These are phyloP conservation scores for Alloscopus bannaensis DNA, from an alignment of 2,888 invertebrate species.

Conservation along the genomic window DNA sequence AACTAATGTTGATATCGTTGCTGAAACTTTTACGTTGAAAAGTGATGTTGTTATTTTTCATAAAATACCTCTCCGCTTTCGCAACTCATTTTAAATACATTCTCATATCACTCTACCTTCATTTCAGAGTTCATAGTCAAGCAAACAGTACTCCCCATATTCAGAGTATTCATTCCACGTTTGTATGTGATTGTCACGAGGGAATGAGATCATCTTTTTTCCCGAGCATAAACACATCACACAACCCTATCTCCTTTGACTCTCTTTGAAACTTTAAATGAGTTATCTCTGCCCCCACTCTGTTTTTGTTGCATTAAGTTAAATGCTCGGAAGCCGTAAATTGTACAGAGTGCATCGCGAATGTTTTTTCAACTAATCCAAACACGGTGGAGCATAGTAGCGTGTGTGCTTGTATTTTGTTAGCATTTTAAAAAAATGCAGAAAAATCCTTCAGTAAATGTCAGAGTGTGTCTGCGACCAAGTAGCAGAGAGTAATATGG, in stretches of 20 bases:
- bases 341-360: not conserved
- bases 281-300: not conserved
- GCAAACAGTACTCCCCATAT: no score
- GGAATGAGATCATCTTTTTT: slow-evolving; percentile 58
- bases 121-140: no score
- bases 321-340: slow-evolving; percentile 35
- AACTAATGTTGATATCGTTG: not conserved
- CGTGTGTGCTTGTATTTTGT: slow-evolving; percentile 20
- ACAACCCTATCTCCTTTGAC: not conserved
- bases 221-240: slow-evolving; percentile 20
- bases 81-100: not conserved
- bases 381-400: not conserved
- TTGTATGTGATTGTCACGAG: slow-evolving; percentile 48
- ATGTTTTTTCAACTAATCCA: not conserved
- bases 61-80: no score
- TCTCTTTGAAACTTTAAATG: not conserved
- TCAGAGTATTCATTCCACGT: slow-evolving; percentile 2
- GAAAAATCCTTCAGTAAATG: not conserved
- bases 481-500: not conserved
- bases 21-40: not conserved
- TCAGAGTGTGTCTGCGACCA: not conserved
- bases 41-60: not conserved
- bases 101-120: not conserved
- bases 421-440: not conserved
- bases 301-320: slow-evolving; percentile 25